phyloP scores from a whole-genome alignment of 2,797 vertebrate genomes.

The Sebastolobus alascanus region DNA sequence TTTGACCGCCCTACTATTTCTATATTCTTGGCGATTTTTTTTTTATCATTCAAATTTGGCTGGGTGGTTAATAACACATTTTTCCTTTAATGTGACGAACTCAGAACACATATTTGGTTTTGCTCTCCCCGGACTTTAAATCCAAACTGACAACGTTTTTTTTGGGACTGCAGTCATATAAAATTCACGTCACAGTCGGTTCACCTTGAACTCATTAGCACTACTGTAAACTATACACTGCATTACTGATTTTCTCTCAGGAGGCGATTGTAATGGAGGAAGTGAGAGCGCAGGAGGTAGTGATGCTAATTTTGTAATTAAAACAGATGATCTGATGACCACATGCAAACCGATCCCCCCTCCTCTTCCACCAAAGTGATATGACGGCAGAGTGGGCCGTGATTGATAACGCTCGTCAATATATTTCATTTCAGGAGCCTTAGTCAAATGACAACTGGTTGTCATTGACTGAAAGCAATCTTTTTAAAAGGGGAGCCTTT shows the following conservation, averaged over 20 bases:
- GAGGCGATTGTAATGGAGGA: slow-evolving; percentile 69
- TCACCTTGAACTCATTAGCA: slow-evolving; percentile 65
- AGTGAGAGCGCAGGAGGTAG: slow-evolving; percentile 60
- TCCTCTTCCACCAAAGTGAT: slow-evolving; percentile 61
- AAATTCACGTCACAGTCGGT: slow-evolving; percentile 12
- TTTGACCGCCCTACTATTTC: neutral
- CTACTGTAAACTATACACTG: slow-evolving; percentile 46
- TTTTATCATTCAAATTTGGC: neutral
- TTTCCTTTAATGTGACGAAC: neutral
- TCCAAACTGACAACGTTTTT: slow-evolving; percentile 4
- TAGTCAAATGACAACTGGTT: slow-evolving; percentile 92
- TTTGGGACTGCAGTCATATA: neutral
- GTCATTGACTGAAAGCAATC: slow-evolving; percentile 96
- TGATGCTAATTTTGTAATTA: slow-evolving; percentile 87
- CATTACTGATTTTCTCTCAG: slow-evolving; percentile 72
- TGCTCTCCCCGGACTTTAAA: neutral
- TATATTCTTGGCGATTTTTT: neutral
- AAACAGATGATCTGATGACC: slow-evolving; percentile 85
- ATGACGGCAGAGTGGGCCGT: slow-evolving; percentile 79
- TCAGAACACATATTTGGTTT: neutral
- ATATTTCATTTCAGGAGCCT: slow-evolving; percentile 92
- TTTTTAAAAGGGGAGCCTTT: slow-evolving; percentile 95
- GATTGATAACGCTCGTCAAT: slow-evolving; percentile 89
- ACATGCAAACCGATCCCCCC: slow-evolving; percentile 76
- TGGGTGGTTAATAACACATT: too few relatives aligned